These are phyloP conservation scores for Manacus vitellinus DNA, from an alignment of 2,113 vertebrate genomes.

Conservation along the genomic window DNA sequence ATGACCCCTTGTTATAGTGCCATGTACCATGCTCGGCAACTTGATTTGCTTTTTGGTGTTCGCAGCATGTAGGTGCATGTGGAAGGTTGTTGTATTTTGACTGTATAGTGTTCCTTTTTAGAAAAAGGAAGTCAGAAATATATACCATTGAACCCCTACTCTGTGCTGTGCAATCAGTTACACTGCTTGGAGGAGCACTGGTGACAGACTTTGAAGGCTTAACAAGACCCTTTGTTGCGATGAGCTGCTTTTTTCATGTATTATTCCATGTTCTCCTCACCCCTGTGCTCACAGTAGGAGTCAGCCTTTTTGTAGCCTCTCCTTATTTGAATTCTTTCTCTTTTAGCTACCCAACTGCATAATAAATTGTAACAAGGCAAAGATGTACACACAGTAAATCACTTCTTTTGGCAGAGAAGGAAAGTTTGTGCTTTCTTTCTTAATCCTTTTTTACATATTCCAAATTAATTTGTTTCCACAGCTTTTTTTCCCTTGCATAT, in stretches of 20 bases:
- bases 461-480: constrained; percentile 52
- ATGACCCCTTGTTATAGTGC: constrained; percentile 17
- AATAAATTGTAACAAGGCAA: constrained; percentile 50
- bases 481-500: constrained; percentile 34
- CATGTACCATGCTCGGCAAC: neutral
- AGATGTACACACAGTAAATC: neutral
- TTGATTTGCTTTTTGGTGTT: constrained; percentile 58
- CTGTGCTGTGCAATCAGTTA: neutral
- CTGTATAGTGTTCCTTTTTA: neutral
- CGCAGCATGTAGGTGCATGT: constrained; percentile 6
- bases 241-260: constrained; percentile 25
- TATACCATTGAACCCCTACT: neutral
- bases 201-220: constrained; percentile 35
- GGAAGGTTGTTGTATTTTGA: constrained; percentile 46
- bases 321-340: constrained; percentile 51
- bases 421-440: constrained; percentile 47
- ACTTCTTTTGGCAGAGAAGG: neutral
- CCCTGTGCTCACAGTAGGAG: neutral
- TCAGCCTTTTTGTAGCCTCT: constrained; percentile 28
- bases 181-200: constrained; percentile 15
- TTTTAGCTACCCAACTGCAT: constrained; percentile 38
- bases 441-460: constrained; percentile 52
- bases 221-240: constrained; percentile 36
- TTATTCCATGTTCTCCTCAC: constrained; percentile 30
- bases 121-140: constrained; percentile 27